A percentile compares a stretch with the other conserved stretches of the same genome.
Conservation (phyloP, 64 coral and sea anemone species). For the Exaiptasia diaphana region DNA sequence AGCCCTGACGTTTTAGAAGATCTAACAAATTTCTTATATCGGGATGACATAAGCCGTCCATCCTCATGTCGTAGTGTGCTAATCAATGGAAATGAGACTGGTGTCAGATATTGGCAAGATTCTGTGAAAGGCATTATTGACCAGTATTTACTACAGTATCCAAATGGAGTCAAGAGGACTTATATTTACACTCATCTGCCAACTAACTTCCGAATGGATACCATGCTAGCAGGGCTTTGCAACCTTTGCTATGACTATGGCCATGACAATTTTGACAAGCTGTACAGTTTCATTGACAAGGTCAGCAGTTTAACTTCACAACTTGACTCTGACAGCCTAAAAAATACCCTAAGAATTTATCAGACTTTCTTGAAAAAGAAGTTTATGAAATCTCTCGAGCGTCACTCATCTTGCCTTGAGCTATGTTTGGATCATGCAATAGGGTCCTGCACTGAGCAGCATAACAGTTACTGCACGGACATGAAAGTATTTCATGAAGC, state of each 20-base stretch:
- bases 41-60: neutral
- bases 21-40: neutral
- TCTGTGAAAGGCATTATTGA: neutral
- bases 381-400: conserved; percentile 14
- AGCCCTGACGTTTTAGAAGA: neutral
- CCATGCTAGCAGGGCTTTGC: conserved; percentile 16
- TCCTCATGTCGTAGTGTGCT: conserved; percentile 28
- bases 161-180: conserved; percentile 42
- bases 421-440: no score
- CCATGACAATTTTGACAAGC: conserved; percentile 11
- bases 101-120: neutral
- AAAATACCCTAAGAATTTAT: neutral
- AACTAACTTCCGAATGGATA: neutral
- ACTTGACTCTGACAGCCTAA: neutral
- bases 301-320: neutral
- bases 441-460: no score
- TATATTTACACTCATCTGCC: conserved; percentile 1
- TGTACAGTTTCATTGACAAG: neutral
- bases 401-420: conserved; percentile 7
- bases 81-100: neutral
- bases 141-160: neutral
- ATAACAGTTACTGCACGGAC: no score
- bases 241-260: conserved; percentile 17
- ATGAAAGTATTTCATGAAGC: no score
- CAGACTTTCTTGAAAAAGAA: conserved; percentile 45